These are phyloP conservation scores for Drosophila tripunctata DNA, from an alignment of 2,888 invertebrate species.

Conservation along the genomic window DNA sequence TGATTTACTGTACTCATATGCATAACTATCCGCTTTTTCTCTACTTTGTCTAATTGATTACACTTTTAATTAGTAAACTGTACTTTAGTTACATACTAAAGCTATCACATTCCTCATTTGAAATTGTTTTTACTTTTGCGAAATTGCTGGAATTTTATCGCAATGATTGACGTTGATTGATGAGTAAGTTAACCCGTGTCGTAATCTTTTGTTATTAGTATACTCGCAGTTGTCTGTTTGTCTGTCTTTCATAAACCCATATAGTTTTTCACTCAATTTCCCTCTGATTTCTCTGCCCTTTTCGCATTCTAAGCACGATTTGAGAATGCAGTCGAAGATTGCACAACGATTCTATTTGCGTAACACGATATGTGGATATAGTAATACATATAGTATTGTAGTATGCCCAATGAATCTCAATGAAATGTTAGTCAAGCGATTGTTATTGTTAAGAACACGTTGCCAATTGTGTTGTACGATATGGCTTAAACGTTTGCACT, in stretches of 20 bases:
- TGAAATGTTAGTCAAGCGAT: constrained; percentile 46
- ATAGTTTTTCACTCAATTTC: constrained; percentile 3
- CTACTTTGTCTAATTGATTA: no score
- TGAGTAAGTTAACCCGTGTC: neutral
- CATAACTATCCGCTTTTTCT: no score
- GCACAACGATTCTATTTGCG: constrained; percentile 2
- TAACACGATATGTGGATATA: constrained; percentile 20
- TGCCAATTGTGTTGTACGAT: constrained; percentile 48
- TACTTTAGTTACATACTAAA: neutral
- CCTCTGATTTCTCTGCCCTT: neutral
- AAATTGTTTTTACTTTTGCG: neutral
- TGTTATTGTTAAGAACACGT: constrained; percentile 18
- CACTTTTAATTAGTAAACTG: no score
- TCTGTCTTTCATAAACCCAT: neutral
- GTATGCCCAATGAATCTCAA: constrained; percentile 35
- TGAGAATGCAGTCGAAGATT: constrained; percentile 5
- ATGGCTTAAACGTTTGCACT: constrained; percentile 21
- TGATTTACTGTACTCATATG: no score
- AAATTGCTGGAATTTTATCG: constrained; percentile 26
- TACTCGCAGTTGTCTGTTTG: no score
- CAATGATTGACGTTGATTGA: constrained; percentile 41
- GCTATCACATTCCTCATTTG: neutral
- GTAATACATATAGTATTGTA: no score
- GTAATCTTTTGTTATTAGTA: neutral
- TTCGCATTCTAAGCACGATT: constrained; percentile 36